These are phyloP conservation scores for Silurus aristotelis DNA, from an alignment of 2,797 vertebrate genomes.

Conservation along the genomic window DNA sequence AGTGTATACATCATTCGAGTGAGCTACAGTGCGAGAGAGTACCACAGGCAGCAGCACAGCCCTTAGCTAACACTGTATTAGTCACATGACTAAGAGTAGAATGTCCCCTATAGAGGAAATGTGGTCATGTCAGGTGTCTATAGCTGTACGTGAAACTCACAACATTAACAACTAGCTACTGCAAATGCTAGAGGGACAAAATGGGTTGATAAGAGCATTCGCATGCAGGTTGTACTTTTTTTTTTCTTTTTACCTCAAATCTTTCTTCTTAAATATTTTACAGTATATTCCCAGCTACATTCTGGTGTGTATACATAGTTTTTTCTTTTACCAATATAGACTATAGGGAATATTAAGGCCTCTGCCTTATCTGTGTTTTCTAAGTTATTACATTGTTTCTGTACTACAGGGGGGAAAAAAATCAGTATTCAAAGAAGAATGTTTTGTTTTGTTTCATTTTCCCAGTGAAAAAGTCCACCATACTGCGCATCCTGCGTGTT, in stretches of 20 bases:
- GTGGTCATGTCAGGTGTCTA: constrained; percentile 35
- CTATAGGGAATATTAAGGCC: constrained; percentile 1
- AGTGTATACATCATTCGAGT: constrained; percentile 34
- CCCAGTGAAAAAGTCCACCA: constrained; percentile 22
- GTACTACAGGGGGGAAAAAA: neutral
- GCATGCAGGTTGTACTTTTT: constrained; percentile 82
- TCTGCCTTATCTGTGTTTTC: neutral
- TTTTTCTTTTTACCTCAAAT: constrained; percentile 42
- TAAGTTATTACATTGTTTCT: constrained; percentile 7
- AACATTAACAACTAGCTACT: constrained; percentile 46
- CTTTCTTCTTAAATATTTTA: constrained; percentile 66
- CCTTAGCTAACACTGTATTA: constrained; percentile 50
- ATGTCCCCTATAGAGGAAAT: constrained; percentile 14
- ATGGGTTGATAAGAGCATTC: constrained; percentile 80
- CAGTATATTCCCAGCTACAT: constrained; percentile 78
- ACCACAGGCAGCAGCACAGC: constrained; percentile 37
- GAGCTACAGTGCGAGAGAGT: constrained; percentile 46
- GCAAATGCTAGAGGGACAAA: constrained; percentile 64
- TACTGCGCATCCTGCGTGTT: neutral
- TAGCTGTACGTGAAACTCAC: constrained; percentile 38
- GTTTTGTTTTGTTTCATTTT: neutral
- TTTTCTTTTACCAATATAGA: neutral
- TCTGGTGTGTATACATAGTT: constrained; percentile 54
- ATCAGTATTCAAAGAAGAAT: neutral
- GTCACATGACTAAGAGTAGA: constrained; percentile 41